A percentile compares a stretch with the other conserved stretches of the same genome.
Evolutionary conservation across 2,888 invertebrate genomes (phyloP).

Genomic region (Quadroppia sp.): DNA sequence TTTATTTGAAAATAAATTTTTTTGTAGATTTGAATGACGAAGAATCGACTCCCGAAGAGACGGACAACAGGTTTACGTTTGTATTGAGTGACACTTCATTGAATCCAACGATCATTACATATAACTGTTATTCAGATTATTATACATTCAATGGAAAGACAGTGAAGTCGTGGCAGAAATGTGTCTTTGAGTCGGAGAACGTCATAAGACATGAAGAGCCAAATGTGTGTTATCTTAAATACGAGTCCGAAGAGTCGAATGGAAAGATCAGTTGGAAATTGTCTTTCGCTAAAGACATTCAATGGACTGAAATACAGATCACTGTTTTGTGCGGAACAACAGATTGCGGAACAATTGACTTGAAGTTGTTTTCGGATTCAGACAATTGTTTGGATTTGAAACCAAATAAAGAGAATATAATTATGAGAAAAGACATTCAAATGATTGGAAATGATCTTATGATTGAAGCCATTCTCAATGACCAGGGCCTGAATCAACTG

Average conservation of each 20-base stretch:
- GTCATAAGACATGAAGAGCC: slow-evolving; percentile 77
- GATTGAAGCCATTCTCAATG: slow-evolving; percentile 57
- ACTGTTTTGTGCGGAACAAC: slow-evolving; percentile 49
- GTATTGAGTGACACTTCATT: neutral
- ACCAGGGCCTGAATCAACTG: slow-evolving; percentile 95
- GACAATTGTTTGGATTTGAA: slow-evolving; percentile 1
- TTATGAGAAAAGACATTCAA: slow-evolving; percentile 30
- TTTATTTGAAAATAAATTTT: no score
- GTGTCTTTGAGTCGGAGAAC: slow-evolving; percentile 60
- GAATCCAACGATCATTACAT: slow-evolving; percentile 13
- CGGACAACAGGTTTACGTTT: no score
- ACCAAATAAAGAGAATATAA: slow-evolving; percentile 7
- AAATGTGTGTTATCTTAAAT: slow-evolving; percentile 75
- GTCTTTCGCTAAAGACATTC: slow-evolving; percentile 55
- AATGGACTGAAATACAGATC: slow-evolving; percentile 45
- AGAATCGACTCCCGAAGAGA: no score
- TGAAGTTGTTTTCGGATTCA: neutral
- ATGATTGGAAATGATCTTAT: slow-evolving; percentile 22
- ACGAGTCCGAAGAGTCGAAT: neutral
- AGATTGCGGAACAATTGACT: slow-evolving; percentile 49
- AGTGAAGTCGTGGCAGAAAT: slow-evolving; percentile 64
- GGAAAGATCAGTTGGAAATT: slow-evolving; percentile 69
- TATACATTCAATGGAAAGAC: slow-evolving; percentile 18
- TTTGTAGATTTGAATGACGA: no score
- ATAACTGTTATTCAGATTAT: slow-evolving; percentile 36